Percentiles rank a stretch among this genome's conserved stretches.
These are phyloP conservation scores for Antheraea assamensis DNA, from an alignment of 2,888 invertebrate genomes.

Conservation along the genomic window DNA sequence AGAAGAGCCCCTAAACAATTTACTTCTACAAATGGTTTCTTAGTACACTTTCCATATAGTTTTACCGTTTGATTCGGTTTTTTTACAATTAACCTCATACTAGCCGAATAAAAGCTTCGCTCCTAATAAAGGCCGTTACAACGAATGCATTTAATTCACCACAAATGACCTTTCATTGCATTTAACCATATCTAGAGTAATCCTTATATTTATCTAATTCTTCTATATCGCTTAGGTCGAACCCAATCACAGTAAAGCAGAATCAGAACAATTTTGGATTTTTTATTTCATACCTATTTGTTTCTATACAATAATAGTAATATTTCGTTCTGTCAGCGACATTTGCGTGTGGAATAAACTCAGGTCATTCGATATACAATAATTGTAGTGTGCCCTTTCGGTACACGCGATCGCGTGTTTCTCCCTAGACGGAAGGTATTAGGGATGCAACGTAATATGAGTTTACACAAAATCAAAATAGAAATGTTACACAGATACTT, in stretches of 20 bases:
- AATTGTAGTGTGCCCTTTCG: conserved; percentile 66
- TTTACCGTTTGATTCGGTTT: neutral
- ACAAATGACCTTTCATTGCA: neutral
- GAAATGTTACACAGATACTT: neutral
- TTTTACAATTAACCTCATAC: neutral
- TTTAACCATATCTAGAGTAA: neutral
- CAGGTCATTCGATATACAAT: conserved; percentile 59
- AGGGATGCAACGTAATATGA: conserved; percentile 2
- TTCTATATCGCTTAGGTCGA: neutral
- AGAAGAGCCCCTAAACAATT: too few relatives aligned
- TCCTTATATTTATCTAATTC: neutral
- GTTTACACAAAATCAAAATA: neutral
- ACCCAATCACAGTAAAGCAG: neutral
- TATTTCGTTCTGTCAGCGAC: conserved; percentile 55
- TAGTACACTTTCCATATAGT: neutral
- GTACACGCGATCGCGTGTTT: conserved; percentile 73
- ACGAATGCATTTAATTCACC: neutral
- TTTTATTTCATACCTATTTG: conserved; percentile 42
- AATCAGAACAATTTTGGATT: neutral
- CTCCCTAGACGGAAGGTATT: conserved; percentile 13
- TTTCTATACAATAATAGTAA: conserved; percentile 38
- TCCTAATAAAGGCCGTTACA: neutral
- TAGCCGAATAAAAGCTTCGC: neutral
- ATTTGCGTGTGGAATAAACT: conserved; percentile 67
- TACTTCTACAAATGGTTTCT: too few relatives aligned